A percentile compares a stretch with the other conserved stretches of the same genome.
phyloP scores from a whole-genome alignment of 2,113 vertebrate species.

The Cnemophilus loriae region DNA sequence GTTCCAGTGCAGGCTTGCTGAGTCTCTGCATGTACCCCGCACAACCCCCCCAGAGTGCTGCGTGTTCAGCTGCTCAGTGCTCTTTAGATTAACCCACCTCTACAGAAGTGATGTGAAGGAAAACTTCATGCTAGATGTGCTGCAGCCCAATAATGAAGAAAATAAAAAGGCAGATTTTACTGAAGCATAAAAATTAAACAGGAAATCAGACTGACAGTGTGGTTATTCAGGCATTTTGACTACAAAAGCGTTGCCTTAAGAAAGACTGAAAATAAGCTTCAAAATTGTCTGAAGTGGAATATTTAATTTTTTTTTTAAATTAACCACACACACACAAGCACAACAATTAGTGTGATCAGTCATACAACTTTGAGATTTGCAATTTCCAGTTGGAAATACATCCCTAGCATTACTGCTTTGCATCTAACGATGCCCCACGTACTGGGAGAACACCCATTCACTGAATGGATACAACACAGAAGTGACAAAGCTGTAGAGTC shows the following conservation, averaged over 20 bases:
- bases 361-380: background rate
- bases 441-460: conserved; percentile 12
- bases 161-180: background rate
- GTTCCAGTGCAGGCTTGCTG: background rate
- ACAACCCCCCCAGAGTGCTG: background rate
- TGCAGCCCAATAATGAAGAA: background rate
- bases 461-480: background rate
- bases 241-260: background rate
- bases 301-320: background rate
- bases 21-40: background rate
- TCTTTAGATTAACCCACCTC: background rate
- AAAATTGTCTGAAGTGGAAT: background rate
- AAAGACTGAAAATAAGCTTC: background rate
- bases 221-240: background rate
- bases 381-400: conserved; percentile 17
- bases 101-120: background rate
- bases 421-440: background rate
- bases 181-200: background rate
- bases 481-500: background rate
- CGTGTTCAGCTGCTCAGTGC: background rate
- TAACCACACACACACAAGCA: background rate
- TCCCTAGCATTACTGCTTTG: background rate
- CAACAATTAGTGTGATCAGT: background rate
- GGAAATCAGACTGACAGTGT: background rate
- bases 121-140: background rate